Base-by-base conservation (phyloP, 1,140 invertebrate species). In the Pogonognathellus flavescens region DNA sequence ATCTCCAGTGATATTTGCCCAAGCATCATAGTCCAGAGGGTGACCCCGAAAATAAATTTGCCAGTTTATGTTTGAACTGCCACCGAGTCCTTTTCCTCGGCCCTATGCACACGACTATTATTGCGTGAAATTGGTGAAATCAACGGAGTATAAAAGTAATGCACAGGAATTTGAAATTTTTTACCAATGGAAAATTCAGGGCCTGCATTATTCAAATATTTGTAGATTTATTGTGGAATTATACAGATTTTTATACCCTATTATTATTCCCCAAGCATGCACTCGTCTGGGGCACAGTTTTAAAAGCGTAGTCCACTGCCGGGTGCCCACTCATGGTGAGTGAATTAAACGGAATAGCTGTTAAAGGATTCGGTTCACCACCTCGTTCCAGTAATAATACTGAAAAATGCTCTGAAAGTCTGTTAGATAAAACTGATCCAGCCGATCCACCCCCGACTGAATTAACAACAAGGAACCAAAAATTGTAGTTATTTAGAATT, bases 361-460 rank as follows among this genome's bases (percentile, higher is more conserved):
- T n/a, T n/a, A n/a, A n/a, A n/a, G n/a, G 50, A 49, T 80, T 81
- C 16, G 84, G 84, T 10, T 59, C 80, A 16, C 84, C 60, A 18
- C 20, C 57, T 9, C 57, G 14, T 59, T 85, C 84, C 66, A 85
- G n/a, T 5, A 85, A 41, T 7, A 85, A 20, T 6, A 85, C 84
- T 0, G 25, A 16, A 76, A 18, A 52, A 52, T 62, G 18, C 6
- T 52, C 31, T 18, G 57, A 59, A 16, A 59, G n/a, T 59, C 57
- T 14, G 10, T 59, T 59, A 18, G 57, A 59, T 18, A 84, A 16
- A 52, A 84, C 83, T 16, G 25, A 70, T 18, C 83, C 83, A 0
- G 83, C 83, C 16, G 62, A 25, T 16, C 83, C 83, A 31, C 60
- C 83, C 13, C 83, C 83, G 50, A 84, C 83, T 59, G 18, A 18